phyloP scores from a whole-genome alignment of 2,888 invertebrate species.

The Drosophila mulleri region DNA sequence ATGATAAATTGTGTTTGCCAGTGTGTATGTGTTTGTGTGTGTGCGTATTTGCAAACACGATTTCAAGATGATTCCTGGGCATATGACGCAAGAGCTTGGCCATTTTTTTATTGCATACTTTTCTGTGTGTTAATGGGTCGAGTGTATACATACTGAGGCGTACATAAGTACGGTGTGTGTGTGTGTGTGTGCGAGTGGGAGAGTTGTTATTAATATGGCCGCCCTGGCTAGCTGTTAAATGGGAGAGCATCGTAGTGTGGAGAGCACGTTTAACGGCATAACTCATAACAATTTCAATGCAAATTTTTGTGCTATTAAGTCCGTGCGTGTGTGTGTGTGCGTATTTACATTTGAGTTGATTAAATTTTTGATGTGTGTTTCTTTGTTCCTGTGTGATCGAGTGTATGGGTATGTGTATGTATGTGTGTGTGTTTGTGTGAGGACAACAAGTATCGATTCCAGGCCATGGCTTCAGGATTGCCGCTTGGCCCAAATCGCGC shows the following conservation, averaged over 20 bases:
- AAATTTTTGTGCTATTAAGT: constrained; percentile 61
- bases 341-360: constrained; percentile 71
- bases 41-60: constrained; percentile 35
- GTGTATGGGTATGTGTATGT: constrained; percentile 20
- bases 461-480: constrained; percentile 64
- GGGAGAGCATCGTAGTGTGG: constrained; percentile 10
- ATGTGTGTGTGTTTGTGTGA: constrained; percentile 42
- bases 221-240: constrained; percentile 29
- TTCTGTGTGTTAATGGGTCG: constrained; percentile 71
- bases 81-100: constrained; percentile 74
- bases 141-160: constrained; percentile 46
- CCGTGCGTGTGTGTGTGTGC: constrained; percentile 27
- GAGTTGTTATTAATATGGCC: constrained; percentile 62
- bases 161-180: constrained; percentile 4
- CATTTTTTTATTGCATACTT: constrained; percentile 72
- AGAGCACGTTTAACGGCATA: constrained; percentile 65
- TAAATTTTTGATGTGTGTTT: constrained; percentile 63
- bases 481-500: constrained; percentile 51
- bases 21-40: neutral
- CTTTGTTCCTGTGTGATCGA: neutral
- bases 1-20: constrained; percentile 38
- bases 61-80: constrained; percentile 65
- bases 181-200: constrained; percentile 27
- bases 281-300: constrained; percentile 77
- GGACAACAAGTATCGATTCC: constrained; percentile 77